Conservation (phyloP, 2,797 vertebrate species). For the Trematomus bernacchii region DNA sequence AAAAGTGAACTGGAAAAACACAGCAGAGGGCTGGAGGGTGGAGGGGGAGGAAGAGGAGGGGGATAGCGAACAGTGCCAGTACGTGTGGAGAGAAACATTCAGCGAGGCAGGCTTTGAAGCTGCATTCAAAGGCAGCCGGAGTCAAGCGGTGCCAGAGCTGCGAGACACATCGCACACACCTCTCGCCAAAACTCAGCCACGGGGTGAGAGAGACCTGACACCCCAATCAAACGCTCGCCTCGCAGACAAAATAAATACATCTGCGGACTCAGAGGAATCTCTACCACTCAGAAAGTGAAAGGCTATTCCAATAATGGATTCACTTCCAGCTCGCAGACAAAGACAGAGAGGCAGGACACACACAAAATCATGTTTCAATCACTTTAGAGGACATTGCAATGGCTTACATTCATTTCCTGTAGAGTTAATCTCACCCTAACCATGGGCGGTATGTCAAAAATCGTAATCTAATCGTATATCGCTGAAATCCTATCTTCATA, state of each 20-base stretch:
- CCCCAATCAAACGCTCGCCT: conserved; percentile 61
- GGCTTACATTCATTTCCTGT: too few relatives aligned
- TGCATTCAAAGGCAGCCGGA: conserved; percentile 83
- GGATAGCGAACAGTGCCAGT: conserved; percentile 67
- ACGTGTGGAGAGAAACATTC: conserved; percentile 68
- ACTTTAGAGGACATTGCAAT: too few relatives aligned
- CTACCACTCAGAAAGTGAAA: conserved; percentile 58
- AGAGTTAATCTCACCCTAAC: too few relatives aligned
- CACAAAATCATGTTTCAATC: too few relatives aligned
- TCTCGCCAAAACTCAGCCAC: conserved; percentile 66
- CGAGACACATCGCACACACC: conserved; percentile 69
- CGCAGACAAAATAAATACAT: conserved; percentile 41
- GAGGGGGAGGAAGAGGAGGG: conserved; percentile 24
- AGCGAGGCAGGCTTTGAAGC: conserved; percentile 80
- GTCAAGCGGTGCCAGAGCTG: conserved; percentile 77
- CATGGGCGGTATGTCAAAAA: too few relatives aligned
- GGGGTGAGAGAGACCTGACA: conserved; percentile 59
- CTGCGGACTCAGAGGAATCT: conserved; percentile 42
- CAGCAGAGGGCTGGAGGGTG: conserved; percentile 50
- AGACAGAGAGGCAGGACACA: conserved; percentile 45
- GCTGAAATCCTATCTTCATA: too few relatives aligned
- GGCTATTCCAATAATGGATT: conserved; percentile 72
- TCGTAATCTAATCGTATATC: too few relatives aligned
- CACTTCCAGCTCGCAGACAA: conserved; percentile 49
- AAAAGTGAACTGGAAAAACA: conserved; percentile 61